phyloP scores from a whole-genome alignment of 1,140 invertebrate genomes.

The Pissodes strobi region DNA sequence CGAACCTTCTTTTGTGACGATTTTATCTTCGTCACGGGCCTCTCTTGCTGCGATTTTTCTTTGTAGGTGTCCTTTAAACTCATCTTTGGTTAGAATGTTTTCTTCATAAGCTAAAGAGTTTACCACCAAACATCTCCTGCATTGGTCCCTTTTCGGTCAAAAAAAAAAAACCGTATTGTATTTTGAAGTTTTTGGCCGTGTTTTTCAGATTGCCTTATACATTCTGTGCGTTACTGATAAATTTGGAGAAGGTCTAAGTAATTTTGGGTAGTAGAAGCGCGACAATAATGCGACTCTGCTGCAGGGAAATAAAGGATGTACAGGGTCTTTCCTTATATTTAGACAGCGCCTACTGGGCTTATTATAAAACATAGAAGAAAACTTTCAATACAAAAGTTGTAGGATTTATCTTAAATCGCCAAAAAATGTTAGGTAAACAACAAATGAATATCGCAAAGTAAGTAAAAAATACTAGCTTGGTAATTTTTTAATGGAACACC shows the following conservation, averaged over 20 bases:
- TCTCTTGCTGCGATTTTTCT: conserved; percentile 37
- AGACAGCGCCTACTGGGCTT: too few relatives aligned
- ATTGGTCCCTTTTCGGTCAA: conserved; percentile 44
- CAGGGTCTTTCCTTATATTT: too few relatives aligned
- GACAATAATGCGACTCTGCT: too few relatives aligned
- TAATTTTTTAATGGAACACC: too few relatives aligned
- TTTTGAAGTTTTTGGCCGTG: conserved; percentile 36
- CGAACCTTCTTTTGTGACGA: conserved; percentile 37
- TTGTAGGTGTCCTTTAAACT: conserved; percentile 31
- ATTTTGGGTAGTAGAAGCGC: neutral
- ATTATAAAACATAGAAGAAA: too few relatives aligned
- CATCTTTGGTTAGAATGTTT: conserved; percentile 16
- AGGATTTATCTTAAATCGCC: too few relatives aligned
- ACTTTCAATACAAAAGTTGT: too few relatives aligned
- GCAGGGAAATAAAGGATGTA: too few relatives aligned
- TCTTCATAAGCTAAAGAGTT: conserved; percentile 24
- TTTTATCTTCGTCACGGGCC: conserved; percentile 41
- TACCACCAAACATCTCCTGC: conserved; percentile 37
- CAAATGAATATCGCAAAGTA: too few relatives aligned
- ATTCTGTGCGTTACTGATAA: conserved; percentile 34
- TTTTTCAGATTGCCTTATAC: conserved; percentile 38
- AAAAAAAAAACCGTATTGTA: conserved; percentile 38
- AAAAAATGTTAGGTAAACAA: too few relatives aligned
- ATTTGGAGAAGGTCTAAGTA: conserved; percentile 12
- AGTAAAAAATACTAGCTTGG: too few relatives aligned